Percentiles rank a stretch among this genome's conserved stretches.
Conservation (phyloP, 2,888 invertebrate genomes). For the Amorpha juglandis region DNA sequence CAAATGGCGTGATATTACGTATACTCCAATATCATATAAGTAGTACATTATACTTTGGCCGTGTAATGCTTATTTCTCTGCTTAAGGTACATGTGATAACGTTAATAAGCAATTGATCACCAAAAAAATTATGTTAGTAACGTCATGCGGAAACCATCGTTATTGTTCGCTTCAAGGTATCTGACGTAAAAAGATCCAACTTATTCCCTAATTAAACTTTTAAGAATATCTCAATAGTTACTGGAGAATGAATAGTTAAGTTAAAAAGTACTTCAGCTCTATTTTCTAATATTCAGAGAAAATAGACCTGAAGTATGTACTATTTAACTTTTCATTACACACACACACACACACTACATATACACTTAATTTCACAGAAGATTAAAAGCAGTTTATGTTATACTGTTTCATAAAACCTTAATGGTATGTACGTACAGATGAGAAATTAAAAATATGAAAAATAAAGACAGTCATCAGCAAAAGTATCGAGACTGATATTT, state of each 20-base stretch:
- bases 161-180: not conserved
- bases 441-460: slow-evolving; percentile 19
- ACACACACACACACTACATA: no score
- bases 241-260: not conserved
- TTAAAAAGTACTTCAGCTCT: not conserved
- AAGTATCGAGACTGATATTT: slow-evolving; percentile 46
- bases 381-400: not conserved
- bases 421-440: not conserved
- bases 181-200: not conserved
- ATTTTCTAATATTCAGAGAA: not conserved
- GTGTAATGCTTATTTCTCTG: not conserved
- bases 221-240: not conserved
- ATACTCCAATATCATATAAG: slow-evolving; percentile 21
- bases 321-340: no score
- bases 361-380: no score
- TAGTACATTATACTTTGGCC: slow-evolving; percentile 1
- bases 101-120: slow-evolving; percentile 3
- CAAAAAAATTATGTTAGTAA: not conserved
- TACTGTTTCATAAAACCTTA: not conserved
- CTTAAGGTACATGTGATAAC: not conserved
- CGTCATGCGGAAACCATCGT: not conserved
- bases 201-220: slow-evolving; percentile 6
- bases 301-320: no score
- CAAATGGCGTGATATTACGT: slow-evolving; percentile 27
- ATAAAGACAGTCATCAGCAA: slow-evolving; percentile 1